Evolutionary conservation across 2,888 invertebrate genomes (phyloP), one percentile per base, ranked within the genome.

Genomic region (Leptura quadrifasciata): DNA sequence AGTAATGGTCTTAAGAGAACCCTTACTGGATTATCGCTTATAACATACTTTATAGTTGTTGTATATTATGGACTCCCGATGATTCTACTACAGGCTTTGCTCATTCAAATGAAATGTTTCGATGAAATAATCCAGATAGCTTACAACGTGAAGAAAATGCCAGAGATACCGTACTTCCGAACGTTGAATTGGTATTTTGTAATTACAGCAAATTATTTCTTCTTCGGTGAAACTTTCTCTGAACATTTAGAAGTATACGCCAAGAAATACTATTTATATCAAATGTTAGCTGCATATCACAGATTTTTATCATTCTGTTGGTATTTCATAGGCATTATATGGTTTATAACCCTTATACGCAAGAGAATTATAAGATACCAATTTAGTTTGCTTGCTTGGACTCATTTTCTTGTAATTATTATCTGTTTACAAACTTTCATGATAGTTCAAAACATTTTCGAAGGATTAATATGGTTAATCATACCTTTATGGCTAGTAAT

Each of bases 81-180:
- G 79, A 91, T 99, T 65, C 97, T 98, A 94, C 93, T 96, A 71
- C 94, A 96, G 96, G 96, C 97, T 0, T 92, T 99, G 80, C 91
- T 95, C 72, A 97, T 99, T 2, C 99, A 99, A 93, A 96, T 99
- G 77, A 98, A 98, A 92, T 99, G 99, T 90, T 99, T 98, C 90
- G 95, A 97, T 88, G 99, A 99, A 91, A 98, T 99, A 82, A 98
- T 99, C 90, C 97, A 96, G 86, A 99, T 99, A 87, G 99, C 98
- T 5, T 97, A 98, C 88, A 95, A 97, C 21, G 98, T 98, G 15
- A 99, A 99, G 90, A 94, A 97, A 79, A 96, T 98, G 6, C 92
- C 99, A 82, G 98, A 98, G 97, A 98, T 99, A 91, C 85, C 85
- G 1, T 76, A 82, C n/a, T 85, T 86, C 64, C 93, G 98, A 78